Evolutionary conservation across 1,140 invertebrate species (phyloP).

Genomic region (Drosophila tristis): DNA sequence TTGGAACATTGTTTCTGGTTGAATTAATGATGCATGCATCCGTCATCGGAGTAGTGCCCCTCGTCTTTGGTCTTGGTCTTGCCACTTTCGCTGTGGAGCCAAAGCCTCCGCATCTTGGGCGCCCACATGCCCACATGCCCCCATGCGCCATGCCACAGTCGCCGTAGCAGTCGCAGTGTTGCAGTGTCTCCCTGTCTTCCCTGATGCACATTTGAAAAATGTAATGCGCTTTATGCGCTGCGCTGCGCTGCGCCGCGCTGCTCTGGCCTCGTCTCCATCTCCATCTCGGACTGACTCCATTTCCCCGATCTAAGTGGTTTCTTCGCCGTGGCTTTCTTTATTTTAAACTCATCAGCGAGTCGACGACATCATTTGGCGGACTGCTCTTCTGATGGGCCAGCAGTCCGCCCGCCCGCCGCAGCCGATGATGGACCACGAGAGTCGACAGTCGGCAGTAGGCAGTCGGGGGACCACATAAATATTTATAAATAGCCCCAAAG

Average conservation of each 20-base stretch:
- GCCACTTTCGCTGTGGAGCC: slow-evolving; percentile 57
- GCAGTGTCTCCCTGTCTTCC: slow-evolving; percentile 14
- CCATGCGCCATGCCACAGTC: slow-evolving; percentile 3
- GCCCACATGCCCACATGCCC: slow-evolving; percentile 58
- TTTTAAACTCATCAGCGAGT: slow-evolving; percentile 76
- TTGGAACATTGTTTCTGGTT: slow-evolving; percentile 60
- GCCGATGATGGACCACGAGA: slow-evolving; percentile 22
- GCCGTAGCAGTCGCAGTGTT: slow-evolving; percentile 3
- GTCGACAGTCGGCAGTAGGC: slow-evolving; percentile 11
- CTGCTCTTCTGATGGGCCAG: slow-evolving; percentile 22
- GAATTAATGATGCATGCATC: slow-evolving; percentile 83
- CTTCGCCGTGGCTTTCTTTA: slow-evolving; percentile 59
- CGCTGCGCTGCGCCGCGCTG: slow-evolving; percentile 25
- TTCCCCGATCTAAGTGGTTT: slow-evolving; percentile 63
- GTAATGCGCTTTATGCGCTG: slow-evolving; percentile 64
- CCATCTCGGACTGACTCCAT: neutral
- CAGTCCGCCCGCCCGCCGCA: neutral
- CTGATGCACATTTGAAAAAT: slow-evolving; percentile 64
- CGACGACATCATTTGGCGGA: slow-evolving; percentile 77
- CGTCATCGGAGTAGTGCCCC: slow-evolving; percentile 68
- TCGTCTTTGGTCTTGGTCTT: slow-evolving; percentile 20
- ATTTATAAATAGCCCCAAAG: slow-evolving; percentile 68
- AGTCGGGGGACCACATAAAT: slow-evolving; percentile 62
- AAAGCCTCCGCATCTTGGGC: slow-evolving; percentile 31
- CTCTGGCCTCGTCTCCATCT: neutral